Base-by-base conservation (phyloP, 2,113 vertebrate genomes). In the Lophius piscatorius region DNA sequence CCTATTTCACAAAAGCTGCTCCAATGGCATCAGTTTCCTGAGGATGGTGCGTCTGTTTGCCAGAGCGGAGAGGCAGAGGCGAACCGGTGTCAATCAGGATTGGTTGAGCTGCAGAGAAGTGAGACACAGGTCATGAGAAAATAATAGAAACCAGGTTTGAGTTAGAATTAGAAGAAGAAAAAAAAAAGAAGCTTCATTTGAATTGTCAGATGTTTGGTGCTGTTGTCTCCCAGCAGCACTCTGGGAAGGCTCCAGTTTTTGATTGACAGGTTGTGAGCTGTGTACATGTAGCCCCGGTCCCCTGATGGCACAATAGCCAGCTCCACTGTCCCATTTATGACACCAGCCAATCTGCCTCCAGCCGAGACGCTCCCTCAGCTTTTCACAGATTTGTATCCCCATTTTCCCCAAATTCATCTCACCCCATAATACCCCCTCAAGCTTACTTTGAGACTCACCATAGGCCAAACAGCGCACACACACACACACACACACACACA, bases 261-360 rank as follows among this genome's bases (percentile, higher is more conserved):
- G 92, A 94, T 90, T 94, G 93, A 94, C 94, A 94, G 88, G 24
- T 29, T 60, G 82, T 60, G 78, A 41, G 63, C 58, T 54, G 76
- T 38, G 29, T 52, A 70, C 80, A 70, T 70, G 81, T 67, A 63
- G 72, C 80, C 45, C 55, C 10, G 73, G 74, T 87, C 82, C 85
- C 83, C 85, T 55, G 78, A 82, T 67, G 80, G 81, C 73, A 88
- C 84, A 63, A 36, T 73, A 65, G 72, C 76, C 83, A 74, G 81
- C 86, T 83, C 82, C 67, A 76, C 86, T 67, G 76, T 87, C 82
- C 87, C 82, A 69, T 89, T 88, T 82, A 78, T 84, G 87, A 88
- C 89, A 86, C 70, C 21, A 90, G 83, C 85, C 90, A 92, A 92
- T 92, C 89, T 87, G 85, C 82, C 86, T 91, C 90, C 90, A 90